These are phyloP conservation scores for Alosa alosa DNA, from an alignment of 2,113 vertebrate genomes.

Conservation along the genomic window DNA sequence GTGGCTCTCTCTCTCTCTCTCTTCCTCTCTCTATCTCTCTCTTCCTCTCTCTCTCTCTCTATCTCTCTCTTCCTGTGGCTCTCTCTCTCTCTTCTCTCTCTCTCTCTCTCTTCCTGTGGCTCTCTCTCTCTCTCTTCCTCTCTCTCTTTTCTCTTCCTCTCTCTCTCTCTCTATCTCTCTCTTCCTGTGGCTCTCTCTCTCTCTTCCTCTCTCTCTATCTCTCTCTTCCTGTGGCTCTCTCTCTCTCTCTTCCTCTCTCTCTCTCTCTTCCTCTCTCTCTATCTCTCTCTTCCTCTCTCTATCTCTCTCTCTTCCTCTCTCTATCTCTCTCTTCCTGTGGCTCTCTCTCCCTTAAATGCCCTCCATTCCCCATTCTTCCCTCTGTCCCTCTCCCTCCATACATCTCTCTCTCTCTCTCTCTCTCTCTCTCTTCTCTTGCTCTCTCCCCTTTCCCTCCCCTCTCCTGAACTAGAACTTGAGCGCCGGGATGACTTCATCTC, in stretches of 20 bases:
- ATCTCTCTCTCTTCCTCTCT: no score
- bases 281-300: slow-evolving; percentile 30
- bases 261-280: slow-evolving; percentile 18
- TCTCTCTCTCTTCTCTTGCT: slow-evolving; percentile 37
- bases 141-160: slow-evolving; percentile 38
- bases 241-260: no score
- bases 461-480: slow-evolving; percentile 49
- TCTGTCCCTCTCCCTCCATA: slow-evolving; percentile 32
- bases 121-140: slow-evolving; percentile 24
- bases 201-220: slow-evolving; percentile 26
- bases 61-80: slow-evolving; percentile 31
- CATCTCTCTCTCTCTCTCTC: slow-evolving; percentile 35
- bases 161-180: slow-evolving; percentile 55
- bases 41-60: no score
- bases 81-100: slow-evolving; percentile 58
- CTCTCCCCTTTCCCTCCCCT: slow-evolving; percentile 51
- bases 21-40: no score
- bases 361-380: slow-evolving; percentile 19
- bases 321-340: slow-evolving; percentile 52
- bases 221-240: slow-evolving; percentile 60
- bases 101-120: no score
- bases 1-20: slow-evolving; percentile 34
- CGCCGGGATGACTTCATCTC: slow-evolving; percentile 68
- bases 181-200: no score
- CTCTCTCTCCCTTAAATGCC: not conserved